Evolutionary conservation across 1,140 invertebrate species (phyloP).

Genomic region (Atta texana): DNA sequence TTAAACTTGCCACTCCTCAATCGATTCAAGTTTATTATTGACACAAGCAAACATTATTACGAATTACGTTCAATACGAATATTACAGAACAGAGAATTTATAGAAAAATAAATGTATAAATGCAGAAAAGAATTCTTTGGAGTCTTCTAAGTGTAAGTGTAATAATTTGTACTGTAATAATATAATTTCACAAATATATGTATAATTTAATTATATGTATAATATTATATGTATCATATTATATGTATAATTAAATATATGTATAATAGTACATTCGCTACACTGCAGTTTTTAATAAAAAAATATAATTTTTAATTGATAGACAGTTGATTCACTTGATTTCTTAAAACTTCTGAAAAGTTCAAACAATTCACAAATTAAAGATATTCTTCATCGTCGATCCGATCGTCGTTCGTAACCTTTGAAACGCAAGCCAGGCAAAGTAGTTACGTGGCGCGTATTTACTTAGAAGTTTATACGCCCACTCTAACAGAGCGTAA

Average conservation of each 20-base stretch:
- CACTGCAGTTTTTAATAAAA: background rate
- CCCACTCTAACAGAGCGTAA: conserved; percentile 46
- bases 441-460: conserved; percentile 40
- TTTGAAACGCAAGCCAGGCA: background rate
- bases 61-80: background rate
- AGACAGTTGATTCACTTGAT: background rate
- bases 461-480: conserved; percentile 57
- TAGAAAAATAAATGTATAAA: background rate
- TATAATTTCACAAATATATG: background rate
- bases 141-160: background rate
- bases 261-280: background rate
- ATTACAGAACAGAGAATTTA: background rate
- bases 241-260: background rate
- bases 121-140: background rate
- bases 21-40: conserved; percentile 47
- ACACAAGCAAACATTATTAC: background rate
- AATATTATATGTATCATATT: too few species aligned
- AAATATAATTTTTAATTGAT: background rate
- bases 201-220: background rate
- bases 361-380: conserved; percentile 13
- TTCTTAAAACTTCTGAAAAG: background rate
- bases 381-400: conserved; percentile 22
- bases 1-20: conserved; percentile 21
- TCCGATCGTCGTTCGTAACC: background rate
- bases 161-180: background rate